Evolutionary conservation across 2,113 vertebrate species (phyloP), one percentile per base, ranked within the genome.

Genomic region (Orcinus orca): DNA sequence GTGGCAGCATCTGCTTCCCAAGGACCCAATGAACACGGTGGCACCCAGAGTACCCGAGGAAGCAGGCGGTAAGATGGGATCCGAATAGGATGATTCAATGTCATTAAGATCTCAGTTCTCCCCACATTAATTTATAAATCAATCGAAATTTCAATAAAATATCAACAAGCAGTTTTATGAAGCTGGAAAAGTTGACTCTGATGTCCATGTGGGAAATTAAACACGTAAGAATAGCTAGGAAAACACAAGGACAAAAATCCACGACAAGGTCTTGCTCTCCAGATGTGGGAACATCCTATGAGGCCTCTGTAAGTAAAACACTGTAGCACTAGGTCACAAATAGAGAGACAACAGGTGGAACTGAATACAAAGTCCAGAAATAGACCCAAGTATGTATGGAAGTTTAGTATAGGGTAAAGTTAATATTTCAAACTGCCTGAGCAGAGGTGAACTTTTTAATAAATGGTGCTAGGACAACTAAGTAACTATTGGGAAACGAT

Each of bases 301-400:
- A 41, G 44, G 6, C 14, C 80, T 79, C 25, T 15, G 6, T 53
- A 25, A 33, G 33, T 8, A 50, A 31, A 20, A 11, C 18, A 23
- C 14, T 8, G 14, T 11, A 8, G 2, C 6, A 23, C 41, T 13
- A 7, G 26, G 58, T 2, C 44, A 18, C 0, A 0, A 62, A 6
- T 0, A 17, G 21, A 23, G 7, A 15, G 44, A 17, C 4, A 13
- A 29, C 5, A 31, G 29, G n/a, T 38, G 50, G n/a, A 15, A 29
- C 2, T 9, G 36, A 60, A 60, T 1, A 3, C 14, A 20, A 62
- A 68, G 4, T 31, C 29, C 41, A 13, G 25, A 58, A 63, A 41
- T 2, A 76, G 50, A 31, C 73, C 3, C 53, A 67, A 79, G 63
- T 41, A 33, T 0, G 1, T 8, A 6, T 6, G 17, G 20, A 41